Conservation (phyloP, 2,797 vertebrate genomes). For the Galago senegalensis region DNA sequence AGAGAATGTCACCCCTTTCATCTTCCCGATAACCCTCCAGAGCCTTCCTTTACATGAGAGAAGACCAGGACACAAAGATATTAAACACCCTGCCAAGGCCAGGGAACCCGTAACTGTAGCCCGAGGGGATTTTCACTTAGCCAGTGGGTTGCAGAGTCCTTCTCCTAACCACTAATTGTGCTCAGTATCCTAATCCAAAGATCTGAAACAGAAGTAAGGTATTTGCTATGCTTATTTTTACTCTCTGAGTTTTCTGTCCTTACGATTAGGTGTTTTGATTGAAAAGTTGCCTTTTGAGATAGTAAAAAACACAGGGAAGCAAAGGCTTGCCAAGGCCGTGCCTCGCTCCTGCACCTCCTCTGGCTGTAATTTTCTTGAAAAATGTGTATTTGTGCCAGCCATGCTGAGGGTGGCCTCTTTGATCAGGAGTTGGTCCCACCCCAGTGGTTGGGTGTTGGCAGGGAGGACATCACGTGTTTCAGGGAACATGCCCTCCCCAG, state of each 20-base stretch:
- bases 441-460: neutral
- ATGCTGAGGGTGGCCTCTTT: rapidly evolving
- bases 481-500: rapidly evolving
- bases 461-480: neutral
- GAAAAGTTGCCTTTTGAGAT: neutral
- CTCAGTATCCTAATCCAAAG: neutral
- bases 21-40: neutral
- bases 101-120: rapidly evolving
- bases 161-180: neutral
- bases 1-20: neutral
- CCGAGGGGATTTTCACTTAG: neutral
- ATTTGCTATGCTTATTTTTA: neutral
- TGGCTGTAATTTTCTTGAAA: neutral
- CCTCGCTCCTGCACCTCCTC: neutral
- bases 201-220: rapidly evolving
- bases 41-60: neutral
- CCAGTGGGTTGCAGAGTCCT: neutral
- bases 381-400: rapidly evolving
- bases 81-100: neutral
- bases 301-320: neutral
- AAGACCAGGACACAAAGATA: neutral
- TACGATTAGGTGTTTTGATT: neutral
- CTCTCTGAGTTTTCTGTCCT: neutral
- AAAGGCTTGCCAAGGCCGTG: neutral
- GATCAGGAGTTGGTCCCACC: neutral